These are phyloP conservation scores for Drosophila engyochracea DNA, from an alignment of 2,888 invertebrate species.

Conservation along the genomic window DNA sequence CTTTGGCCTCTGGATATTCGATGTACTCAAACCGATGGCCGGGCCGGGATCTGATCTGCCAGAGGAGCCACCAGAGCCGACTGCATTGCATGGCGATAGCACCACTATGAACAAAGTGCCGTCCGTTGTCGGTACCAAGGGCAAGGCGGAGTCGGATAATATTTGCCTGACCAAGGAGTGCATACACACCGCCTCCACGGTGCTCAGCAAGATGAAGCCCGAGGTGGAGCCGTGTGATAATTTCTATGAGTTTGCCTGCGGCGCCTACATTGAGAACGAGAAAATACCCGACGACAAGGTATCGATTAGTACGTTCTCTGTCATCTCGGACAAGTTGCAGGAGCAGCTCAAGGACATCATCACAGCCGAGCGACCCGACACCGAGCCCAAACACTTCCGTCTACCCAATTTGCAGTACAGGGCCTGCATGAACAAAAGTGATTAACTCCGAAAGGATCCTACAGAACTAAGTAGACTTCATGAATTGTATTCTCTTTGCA, in stretches of 20 bases:
- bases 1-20: constrained; percentile 84
- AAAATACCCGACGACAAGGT: constrained; percentile 90
- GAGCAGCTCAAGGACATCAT: constrained; percentile 85
- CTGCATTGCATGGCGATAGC: constrained; percentile 73
- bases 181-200: constrained; percentile 90
- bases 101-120: constrained; percentile 63
- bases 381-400: constrained; percentile 84
- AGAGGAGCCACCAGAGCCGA: constrained; percentile 60
- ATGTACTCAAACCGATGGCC: constrained; percentile 66
- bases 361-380: constrained; percentile 80
- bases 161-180: constrained; percentile 92
- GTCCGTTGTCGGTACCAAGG: constrained; percentile 67
- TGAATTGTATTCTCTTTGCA: constrained; percentile 75
- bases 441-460: constrained; percentile 19
- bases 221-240: constrained; percentile 91
- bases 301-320: constrained; percentile 85
- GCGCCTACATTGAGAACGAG: constrained; percentile 89
- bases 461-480: not conserved
- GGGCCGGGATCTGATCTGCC: not conserved
- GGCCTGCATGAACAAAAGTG: constrained; percentile 86
- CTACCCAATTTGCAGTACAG: constrained; percentile 85
- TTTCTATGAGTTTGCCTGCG: constrained; percentile 92
- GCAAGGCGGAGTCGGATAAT: constrained; percentile 65
- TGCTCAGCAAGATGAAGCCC: constrained; percentile 89
- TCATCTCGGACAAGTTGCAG: constrained; percentile 85